Evolutionary conservation across 1,140 invertebrate species (phyloP).

Genomic region (Marisa cornuarietis): DNA sequence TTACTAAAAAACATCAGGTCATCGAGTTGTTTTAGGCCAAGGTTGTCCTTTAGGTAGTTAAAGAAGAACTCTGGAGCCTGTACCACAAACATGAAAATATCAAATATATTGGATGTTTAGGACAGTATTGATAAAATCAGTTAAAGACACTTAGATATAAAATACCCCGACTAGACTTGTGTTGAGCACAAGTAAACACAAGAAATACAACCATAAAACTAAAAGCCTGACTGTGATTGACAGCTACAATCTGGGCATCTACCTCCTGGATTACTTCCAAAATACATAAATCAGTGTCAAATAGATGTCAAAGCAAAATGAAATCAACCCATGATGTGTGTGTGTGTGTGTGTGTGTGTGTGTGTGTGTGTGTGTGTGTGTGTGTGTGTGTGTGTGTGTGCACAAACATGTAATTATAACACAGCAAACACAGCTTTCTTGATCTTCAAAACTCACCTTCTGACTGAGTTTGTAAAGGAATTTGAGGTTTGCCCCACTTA

Average conservation of each 20-base stretch:
- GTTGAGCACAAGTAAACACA: neutral
- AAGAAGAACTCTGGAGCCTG: constrained; percentile 30
- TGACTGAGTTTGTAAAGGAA: constrained; percentile 18
- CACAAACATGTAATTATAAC: neutral
- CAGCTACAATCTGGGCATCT: no score
- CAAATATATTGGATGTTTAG: neutral
- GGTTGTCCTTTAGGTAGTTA: constrained; percentile 21
- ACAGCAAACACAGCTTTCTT: no score
- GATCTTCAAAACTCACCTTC: neutral
- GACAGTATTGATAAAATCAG: neutral
- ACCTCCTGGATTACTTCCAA: no score
- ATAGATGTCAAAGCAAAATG: no score
- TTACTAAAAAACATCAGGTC: constrained; percentile 28
- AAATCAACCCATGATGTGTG: neutral
- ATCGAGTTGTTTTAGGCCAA: constrained; percentile 6
- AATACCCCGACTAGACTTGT: neutral
- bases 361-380: neutral
- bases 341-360: neutral
- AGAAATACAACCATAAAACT: neutral
- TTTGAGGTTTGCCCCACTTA: constrained; percentile 12
- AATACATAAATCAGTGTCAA: no score
- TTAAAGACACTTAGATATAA: neutral
- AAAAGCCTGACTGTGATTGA: no score
- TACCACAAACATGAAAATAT: neutral
- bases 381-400: neutral